Conservation (phyloP, 2,113 vertebrate species). For the Paracanthobrama guichenoti region DNA sequence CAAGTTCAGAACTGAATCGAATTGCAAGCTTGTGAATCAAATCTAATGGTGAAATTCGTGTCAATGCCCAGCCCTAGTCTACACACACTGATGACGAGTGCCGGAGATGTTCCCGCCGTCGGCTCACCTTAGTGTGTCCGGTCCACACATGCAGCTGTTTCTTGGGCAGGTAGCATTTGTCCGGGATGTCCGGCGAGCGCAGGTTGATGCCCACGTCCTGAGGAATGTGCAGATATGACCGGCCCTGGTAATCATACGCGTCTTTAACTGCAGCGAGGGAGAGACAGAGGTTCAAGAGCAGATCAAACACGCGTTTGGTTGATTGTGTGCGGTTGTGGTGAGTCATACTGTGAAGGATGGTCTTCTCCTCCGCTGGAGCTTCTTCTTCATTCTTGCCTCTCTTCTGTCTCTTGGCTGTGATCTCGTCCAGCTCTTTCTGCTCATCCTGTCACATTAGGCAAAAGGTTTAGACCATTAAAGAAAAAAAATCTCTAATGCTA, state of each 20-base stretch:
- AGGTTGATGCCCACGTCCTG: constrained; percentile 97
- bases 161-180: constrained; percentile 98
- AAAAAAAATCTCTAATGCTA: too few species aligned
- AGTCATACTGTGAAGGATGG: constrained; percentile 89
- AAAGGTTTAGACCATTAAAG: too few species aligned
- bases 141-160: constrained; percentile 98
- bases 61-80: too few species aligned
- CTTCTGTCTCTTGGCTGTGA: constrained; percentile 96
- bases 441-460: constrained; percentile 79
- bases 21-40: too few species aligned
- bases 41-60: too few species aligned
- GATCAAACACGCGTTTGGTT: neutral
- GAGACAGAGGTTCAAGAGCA: neutral
- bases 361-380: constrained; percentile 94
- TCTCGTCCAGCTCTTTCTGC: constrained; percentile 96
- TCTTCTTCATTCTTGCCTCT: constrained; percentile 94
- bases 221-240: constrained; percentile 95
- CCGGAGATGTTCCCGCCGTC: too few species aligned
- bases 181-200: constrained; percentile 85
- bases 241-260: constrained; percentile 97
- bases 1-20: too few species aligned
- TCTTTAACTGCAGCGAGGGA: constrained; percentile 84
- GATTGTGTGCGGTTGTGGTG: neutral
- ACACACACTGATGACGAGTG: too few species aligned
- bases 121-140: constrained; percentile 93